Evolutionary conservation across 2,888 invertebrate genomes (phyloP).

Genomic region (Melanotus villosus): DNA sequence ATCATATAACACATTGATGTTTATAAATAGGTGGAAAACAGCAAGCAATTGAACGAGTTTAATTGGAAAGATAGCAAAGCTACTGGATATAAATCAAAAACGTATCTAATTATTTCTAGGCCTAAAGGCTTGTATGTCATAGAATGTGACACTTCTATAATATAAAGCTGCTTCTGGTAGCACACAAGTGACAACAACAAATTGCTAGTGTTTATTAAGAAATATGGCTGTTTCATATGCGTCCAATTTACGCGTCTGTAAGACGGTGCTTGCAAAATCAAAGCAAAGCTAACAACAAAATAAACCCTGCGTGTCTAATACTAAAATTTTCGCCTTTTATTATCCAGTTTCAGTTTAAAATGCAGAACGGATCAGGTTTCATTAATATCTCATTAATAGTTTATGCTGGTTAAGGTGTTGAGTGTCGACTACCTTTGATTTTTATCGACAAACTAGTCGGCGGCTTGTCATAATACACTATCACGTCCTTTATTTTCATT

Average conservation of each 20-base stretch:
- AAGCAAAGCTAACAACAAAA: too few species aligned
- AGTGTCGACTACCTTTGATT: constrained; percentile 29
- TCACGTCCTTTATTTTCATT: constrained; percentile 22
- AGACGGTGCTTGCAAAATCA: not conserved
- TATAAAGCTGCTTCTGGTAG: constrained; percentile 11
- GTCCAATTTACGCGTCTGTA: constrained; percentile 9
- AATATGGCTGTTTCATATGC: constrained; percentile 7
- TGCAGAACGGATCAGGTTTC: constrained; percentile 16
- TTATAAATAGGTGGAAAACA: constrained; percentile 8
- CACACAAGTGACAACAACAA: constrained; percentile 8
- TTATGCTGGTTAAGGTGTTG: constrained; percentile 15
- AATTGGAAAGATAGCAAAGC: not conserved
- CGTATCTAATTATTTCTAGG: constrained; percentile 18
- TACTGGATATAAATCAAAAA: constrained; percentile 1
- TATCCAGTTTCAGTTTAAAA: not conserved
- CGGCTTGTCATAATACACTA: constrained; percentile 25
- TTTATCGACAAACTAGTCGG: constrained; percentile 30
- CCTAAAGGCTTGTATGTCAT: not conserved
- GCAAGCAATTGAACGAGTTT: constrained; percentile 3
- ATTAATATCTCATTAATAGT: constrained; percentile 17
- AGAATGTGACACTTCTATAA: not conserved
- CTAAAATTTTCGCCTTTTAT: too few species aligned
- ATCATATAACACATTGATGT: not conserved
- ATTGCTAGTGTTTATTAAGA: constrained; percentile 11
- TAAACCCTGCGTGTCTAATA: too few species aligned